Evolutionary conservation across 2,888 invertebrate species (phyloP), one percentile per base, ranked within the genome.

Genomic region (Eueremaeus valkanovi): DNA sequence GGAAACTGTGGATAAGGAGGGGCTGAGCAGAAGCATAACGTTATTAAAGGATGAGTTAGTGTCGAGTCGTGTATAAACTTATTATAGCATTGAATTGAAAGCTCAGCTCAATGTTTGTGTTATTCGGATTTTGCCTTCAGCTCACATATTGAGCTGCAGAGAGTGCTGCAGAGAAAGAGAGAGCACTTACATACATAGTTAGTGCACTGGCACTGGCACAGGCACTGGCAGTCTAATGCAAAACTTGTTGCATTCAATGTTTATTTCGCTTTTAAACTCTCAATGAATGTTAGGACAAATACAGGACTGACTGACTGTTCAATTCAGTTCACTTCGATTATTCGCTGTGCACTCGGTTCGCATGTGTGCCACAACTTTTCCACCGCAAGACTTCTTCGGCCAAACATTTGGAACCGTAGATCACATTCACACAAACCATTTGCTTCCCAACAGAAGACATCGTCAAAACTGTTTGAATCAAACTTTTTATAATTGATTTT

Each of bases 1-100:
- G 45, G 45, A 45, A 45, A 45, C 45, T 45, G 11, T 45, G 11
- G 18, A 3, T 45, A 18, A 45, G 45, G 45, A 45, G 45, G 45
- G 45, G 45, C 45, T 45, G 45, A 45, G 45, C 45, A 45, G 45
- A 45, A 45, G 45, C 45, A 45, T 45, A 45, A 45, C 45, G 45
- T 45, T 45, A 45, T 45, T 45, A 45, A 45, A 18, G 45, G 45
- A 45, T 45, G 45, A 45, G 45, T 45, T 45, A 18, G 45, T 45
- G 45, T 45, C 45, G 45, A 45, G 16, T 45, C n/a, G n/a, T n/a
- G n/a, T n/a, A n/a, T n/a, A n/a, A n/a, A n/a, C 18, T 45, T 45
- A 45, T 45, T 45, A 45, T 45, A 45, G 45, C 45, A 45, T 45
- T 45, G 45, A n/a, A n/a, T n/a, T n/a, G n/a, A n/a, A 45, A 45